phyloP scores from a whole-genome alignment of 2,797 vertebrate species.

The Allobates femoralis region DNA sequence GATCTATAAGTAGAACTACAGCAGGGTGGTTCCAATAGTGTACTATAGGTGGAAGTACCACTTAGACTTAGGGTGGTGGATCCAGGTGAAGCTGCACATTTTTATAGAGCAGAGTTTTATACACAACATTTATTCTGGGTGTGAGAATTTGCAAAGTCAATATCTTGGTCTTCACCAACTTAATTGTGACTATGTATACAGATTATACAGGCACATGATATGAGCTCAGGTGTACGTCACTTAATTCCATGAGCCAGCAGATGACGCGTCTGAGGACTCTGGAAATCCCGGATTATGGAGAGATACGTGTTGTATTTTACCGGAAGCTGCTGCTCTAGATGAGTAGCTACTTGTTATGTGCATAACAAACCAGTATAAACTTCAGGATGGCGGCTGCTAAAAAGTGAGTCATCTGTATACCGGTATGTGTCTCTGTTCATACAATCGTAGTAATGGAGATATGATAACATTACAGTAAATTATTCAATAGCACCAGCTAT shows the following conservation, averaged over 20 bases:
- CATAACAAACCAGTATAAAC: neutral
- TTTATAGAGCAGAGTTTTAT: neutral
- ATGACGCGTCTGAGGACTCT: neutral
- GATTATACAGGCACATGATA: neutral
- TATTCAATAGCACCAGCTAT: neutral
- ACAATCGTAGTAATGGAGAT: neutral
- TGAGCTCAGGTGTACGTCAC: neutral
- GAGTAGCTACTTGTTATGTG: neutral
- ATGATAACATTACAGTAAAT: constrained; percentile 12
- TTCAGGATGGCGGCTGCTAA: neutral
- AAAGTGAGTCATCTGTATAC: neutral
- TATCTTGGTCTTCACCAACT: neutral
- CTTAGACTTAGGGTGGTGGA: neutral
- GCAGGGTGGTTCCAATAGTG: too few species aligned
- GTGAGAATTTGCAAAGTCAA: too few species aligned
- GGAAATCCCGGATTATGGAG: neutral
- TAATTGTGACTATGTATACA: neutral
- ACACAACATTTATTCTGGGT: neutral
- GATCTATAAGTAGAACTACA: too few species aligned
- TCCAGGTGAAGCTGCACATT: neutral
- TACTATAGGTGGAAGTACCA: neutral
- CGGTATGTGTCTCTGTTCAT: neutral
- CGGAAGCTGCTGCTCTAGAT: neutral
- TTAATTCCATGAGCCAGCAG: neutral
- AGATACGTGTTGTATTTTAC: neutral